Base-by-base conservation (phyloP, 1,140 invertebrate species). In the Bombus huntii region DNA sequence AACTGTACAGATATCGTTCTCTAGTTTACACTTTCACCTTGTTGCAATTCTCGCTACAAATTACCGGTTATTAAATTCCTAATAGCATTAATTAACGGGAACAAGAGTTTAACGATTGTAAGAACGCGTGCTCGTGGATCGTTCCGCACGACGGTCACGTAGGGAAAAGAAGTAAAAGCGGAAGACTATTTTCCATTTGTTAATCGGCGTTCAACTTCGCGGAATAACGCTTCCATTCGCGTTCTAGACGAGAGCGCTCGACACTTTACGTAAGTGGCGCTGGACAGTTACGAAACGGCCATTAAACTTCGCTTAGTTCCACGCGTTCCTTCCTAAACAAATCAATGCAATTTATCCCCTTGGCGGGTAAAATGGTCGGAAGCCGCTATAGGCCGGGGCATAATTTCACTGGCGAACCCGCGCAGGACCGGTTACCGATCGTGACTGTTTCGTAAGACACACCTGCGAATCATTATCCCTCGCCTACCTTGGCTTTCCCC, bases 401-500 rank as follows among this genome's bases (percentile, higher is more conserved):
- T 86, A 74, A 82, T 91, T 86, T 91, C 78, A 86, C 66, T 71
- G 39, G 62, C 78, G 31, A 59, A 42, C 25, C n/a, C 74, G 25
- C 70, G 25, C 65, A 31, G 31, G 53, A 72, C 73, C 72, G 81
- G 87, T 87, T 87, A 73, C 70, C 57, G 84, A 88, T 88, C 81
- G 15, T 42, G 59, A 53, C 85, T 39, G 89, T 92, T 92, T 92
- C 88, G 91, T 86, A 92, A 92, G 85, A 83, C 88, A 91, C 88
- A 92, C 87, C 89, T 92, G 91, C 91, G 87, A 88, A 82, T 80
- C 85, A 89, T 92, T 90, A 90, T 92, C 89, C 75, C 71, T 87
- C 77, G 81, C 72, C 83, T 88, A 88, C 86, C 87, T 91, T 91
- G 89, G 89, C 88, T 89, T 88, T 91, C 88, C 87, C 85, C 66